phyloP scores from a whole-genome alignment of 64 coral and sea anemone species.

The Actinia tenebrosa region DNA sequence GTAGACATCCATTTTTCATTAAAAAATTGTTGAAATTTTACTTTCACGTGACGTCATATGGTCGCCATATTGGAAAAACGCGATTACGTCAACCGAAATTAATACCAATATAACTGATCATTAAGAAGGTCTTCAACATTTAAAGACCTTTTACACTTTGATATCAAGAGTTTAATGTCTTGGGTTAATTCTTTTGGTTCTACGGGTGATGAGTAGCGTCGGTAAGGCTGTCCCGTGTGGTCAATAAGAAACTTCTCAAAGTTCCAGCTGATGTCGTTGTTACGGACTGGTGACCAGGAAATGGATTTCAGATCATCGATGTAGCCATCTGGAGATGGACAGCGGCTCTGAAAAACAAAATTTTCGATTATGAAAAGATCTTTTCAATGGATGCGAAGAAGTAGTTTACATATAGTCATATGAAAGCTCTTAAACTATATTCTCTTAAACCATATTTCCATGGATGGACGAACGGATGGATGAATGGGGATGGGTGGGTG shows the following conservation, averaged over 20 bases:
- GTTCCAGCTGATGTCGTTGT: constrained; percentile 75
- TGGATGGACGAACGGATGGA: no score
- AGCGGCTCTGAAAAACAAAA: constrained; percentile 30
- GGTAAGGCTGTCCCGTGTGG: constrained; percentile 48
- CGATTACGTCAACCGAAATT: background rate
- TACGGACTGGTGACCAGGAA: constrained; percentile 51
- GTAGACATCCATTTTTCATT: no score
- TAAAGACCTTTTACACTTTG: constrained; percentile 4
- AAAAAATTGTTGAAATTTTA: no score
- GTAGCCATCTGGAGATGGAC: constrained; percentile 46
- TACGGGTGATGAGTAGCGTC: constrained; percentile 49
- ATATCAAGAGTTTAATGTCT: constrained; percentile 32
- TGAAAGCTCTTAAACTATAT: no score
- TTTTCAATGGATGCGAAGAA: no score
- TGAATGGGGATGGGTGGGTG: no score
- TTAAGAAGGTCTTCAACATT: background rate
- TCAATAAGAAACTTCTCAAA: constrained; percentile 76
- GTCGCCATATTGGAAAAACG: background rate
- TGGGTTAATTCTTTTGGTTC: constrained; percentile 33
- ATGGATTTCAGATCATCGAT: constrained; percentile 47
- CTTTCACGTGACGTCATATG: background rate
- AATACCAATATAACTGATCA: background rate
- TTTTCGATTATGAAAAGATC: no score
- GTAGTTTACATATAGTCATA: no score
- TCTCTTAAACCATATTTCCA: no score